These are phyloP conservation scores for Sinonovacula constricta DNA, from an alignment of 1,140 invertebrate species.

Conservation along the genomic window DNA sequence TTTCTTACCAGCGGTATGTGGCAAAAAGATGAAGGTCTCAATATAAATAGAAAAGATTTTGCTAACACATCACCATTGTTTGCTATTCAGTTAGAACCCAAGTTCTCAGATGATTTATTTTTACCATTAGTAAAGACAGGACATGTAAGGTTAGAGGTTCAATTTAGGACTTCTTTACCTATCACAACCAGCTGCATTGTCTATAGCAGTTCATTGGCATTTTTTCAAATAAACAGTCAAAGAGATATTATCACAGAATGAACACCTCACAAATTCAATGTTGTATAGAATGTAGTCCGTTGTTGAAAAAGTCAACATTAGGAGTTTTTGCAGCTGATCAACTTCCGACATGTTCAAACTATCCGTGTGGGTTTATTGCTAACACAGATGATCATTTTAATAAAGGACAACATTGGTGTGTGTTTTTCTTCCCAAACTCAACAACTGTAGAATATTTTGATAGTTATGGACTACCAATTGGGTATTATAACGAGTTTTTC, in stretches of 20 bases:
- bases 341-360: conserved; percentile 4
- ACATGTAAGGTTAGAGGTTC: conserved; percentile 38
- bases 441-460: conserved; percentile 31
- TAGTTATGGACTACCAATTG: conserved; percentile 31
- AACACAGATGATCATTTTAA: conserved; percentile 20
- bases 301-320: not conserved
- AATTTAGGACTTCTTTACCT: conserved; percentile 26
- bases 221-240: conserved; percentile 41
- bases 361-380: conserved; percentile 29
- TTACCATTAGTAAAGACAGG: conserved; percentile 32
- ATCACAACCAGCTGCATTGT: conserved; percentile 35
- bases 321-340: conserved; percentile 39
- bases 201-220: conserved; percentile 25
- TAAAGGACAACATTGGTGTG: conserved; percentile 24
- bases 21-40: conserved; percentile 19
- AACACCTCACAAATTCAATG: conserved; percentile 31
- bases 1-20: conserved; percentile 25
- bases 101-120: conserved; percentile 17
- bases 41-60: conserved; percentile 43
- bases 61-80: conserved; percentile 30
- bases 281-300: conserved; percentile 35
- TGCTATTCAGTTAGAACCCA: conserved; percentile 35
- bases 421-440: conserved; percentile 15
- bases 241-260: conserved; percentile 48
- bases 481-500: conserved; percentile 17